Conservation (phyloP, 2,113 vertebrate genomes). For the Vulpes lagopus region DNA sequence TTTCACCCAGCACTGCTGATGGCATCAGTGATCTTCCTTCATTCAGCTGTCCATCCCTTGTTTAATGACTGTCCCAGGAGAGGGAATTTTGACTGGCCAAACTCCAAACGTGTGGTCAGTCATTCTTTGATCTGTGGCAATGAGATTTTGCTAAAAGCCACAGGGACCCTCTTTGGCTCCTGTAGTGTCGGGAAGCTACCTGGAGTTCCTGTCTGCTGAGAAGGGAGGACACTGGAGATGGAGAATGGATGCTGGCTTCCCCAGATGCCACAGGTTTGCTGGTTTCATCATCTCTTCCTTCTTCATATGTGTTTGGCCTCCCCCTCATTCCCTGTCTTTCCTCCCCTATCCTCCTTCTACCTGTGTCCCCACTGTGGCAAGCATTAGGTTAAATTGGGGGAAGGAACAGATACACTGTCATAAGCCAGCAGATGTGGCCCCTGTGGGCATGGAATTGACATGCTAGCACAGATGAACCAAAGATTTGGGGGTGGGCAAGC, state of each 20-base stretch:
- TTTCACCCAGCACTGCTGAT: neutral
- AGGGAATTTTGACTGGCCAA: neutral
- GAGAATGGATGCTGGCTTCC: neutral
- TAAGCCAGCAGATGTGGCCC: too few relatives aligned
- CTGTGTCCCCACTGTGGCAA: neutral
- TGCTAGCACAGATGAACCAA: neutral
- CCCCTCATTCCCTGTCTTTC: neutral
- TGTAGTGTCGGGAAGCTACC: neutral
- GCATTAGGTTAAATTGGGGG: neutral
- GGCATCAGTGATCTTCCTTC: neutral
- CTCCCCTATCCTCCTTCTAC: neutral
- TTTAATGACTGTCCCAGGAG: neutral
- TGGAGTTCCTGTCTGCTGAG: neutral
- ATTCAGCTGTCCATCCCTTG: neutral
- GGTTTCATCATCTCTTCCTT: neutral
- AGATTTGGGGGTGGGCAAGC: neutral
- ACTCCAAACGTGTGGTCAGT: neutral
- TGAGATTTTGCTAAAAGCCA: neutral
- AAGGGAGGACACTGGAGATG: neutral
- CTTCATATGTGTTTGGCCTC: rapidly evolving
- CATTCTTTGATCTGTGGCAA: neutral
- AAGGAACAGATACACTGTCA: neutral
- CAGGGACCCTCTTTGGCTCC: neutral
- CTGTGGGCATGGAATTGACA: neutral
- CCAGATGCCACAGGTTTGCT: neutral